Evolutionary conservation across 2,113 vertebrate genomes (phyloP).

Genomic region (Pituophis catenifer): DNA sequence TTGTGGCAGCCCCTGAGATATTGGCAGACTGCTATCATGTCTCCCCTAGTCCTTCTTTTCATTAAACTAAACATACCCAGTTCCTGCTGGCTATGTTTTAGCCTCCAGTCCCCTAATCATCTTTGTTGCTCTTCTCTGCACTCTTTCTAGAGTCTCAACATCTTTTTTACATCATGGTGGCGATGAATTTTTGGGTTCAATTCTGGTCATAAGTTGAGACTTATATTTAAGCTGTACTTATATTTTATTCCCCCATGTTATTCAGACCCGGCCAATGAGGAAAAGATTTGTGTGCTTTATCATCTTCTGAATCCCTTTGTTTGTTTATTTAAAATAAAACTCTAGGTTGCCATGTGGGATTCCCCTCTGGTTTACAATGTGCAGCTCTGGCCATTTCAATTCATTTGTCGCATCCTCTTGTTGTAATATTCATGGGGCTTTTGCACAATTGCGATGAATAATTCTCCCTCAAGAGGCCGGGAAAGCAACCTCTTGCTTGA

Average conservation of each 20-base stretch:
- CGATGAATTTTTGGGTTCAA: background rate
- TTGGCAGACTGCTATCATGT: too few relatives aligned
- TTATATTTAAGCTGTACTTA: background rate
- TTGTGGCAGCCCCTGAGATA: too few relatives aligned
- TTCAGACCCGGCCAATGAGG: background rate
- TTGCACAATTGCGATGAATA: conserved; percentile 42
- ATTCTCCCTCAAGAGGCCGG: conserved; percentile 46
- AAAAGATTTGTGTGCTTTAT: background rate
- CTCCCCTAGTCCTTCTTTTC: too few relatives aligned
- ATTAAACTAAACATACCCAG: too few relatives aligned
- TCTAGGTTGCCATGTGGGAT: background rate
- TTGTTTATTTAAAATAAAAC: background rate
- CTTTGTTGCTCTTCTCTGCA: too few relatives aligned
- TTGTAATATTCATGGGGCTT: background rate
- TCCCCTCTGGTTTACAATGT: background rate
- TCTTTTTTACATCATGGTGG: too few relatives aligned
- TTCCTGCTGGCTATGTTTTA: too few relatives aligned
- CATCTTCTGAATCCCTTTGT: background rate
- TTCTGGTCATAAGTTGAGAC: background rate
- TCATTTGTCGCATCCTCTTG: background rate
- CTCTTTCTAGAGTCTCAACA: too few relatives aligned
- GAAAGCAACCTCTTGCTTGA: conserved; percentile 52
- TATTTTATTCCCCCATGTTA: background rate
- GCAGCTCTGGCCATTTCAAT: background rate
- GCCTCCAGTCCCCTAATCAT: too few relatives aligned